Conservation (phyloP, 2,797 vertebrate genomes). For the Hypotaenidia okinawae region DNA sequence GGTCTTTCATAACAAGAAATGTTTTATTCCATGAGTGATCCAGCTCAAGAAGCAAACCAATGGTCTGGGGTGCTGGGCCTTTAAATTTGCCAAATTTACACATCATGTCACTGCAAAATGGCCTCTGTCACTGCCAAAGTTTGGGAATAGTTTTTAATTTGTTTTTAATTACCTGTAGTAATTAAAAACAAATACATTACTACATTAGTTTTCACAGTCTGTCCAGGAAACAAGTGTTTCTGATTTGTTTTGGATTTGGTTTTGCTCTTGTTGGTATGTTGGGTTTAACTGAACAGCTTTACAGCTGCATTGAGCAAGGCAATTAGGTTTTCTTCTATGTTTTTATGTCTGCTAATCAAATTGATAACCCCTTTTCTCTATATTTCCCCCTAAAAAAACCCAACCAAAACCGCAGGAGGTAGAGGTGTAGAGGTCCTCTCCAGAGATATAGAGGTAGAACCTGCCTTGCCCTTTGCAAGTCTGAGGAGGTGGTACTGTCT, state of each 20-base stretch:
- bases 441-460: not conserved
- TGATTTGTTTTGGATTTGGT: not conserved
- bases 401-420: not conserved
- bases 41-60: not conserved
- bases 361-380: not conserved
- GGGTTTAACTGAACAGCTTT: not conserved
- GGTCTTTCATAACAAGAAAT: not conserved
- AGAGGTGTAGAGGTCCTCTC: not conserved
- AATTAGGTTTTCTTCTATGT: not conserved
- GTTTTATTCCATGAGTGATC: not conserved
- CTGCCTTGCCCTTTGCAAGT: not conserved
- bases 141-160: too few relatives aligned
- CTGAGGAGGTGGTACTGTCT: conserved; percentile 38
- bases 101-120: not conserved
- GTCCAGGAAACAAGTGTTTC: not conserved
- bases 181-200: not conserved
- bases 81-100: not conserved
- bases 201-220: not conserved
- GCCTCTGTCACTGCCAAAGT: not conserved
- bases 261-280: not conserved
- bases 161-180: not conserved
- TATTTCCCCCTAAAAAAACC: not conserved
- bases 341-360: conserved; percentile 1
- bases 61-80: not conserved
- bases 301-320: not conserved